These are phyloP conservation scores for Pristis pectinata DNA, from an alignment of 2,797 vertebrate species.

Conservation along the genomic window DNA sequence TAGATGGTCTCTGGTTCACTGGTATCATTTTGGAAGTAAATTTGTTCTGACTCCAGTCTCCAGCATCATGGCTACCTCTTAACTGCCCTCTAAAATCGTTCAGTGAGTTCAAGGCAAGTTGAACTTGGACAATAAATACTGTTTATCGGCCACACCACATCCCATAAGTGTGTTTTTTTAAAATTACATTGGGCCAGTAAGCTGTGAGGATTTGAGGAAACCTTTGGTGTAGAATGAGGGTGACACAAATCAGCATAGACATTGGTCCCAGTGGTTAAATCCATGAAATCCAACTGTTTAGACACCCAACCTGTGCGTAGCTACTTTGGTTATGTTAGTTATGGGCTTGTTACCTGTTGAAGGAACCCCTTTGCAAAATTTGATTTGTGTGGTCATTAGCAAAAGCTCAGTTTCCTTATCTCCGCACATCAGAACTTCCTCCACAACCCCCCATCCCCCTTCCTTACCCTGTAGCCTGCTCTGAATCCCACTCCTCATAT, in stretches of 20 bases:
- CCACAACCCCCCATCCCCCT: not conserved
- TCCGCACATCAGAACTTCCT: not conserved
- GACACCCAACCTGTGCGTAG: not conserved
- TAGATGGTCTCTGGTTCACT: too few relatives aligned
- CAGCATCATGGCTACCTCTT: too few relatives aligned
- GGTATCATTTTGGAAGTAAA: too few relatives aligned
- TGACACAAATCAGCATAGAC: not conserved
- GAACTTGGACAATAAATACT: too few relatives aligned
- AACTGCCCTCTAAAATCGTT: too few relatives aligned
- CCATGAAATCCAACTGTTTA: too few relatives aligned
- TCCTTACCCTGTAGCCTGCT: not conserved
- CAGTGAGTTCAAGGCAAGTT: too few relatives aligned
- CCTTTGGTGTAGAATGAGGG: not conserved
- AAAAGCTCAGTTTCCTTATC: not conserved
- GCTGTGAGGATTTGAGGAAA: not conserved
- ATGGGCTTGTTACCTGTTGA: not conserved
- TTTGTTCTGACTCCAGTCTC: too few relatives aligned
- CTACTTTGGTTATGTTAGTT: not conserved
- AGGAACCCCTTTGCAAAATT: not conserved
- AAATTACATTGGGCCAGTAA: not conserved
- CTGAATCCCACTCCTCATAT: not conserved
- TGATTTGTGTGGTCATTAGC: not conserved
- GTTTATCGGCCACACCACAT: too few relatives aligned
- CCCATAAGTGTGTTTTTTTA: too few relatives aligned
- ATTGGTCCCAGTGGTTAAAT: not conserved